phyloP scores from a whole-genome alignment of 1,140 invertebrate species.

The Tetramorium parvispinum region DNA sequence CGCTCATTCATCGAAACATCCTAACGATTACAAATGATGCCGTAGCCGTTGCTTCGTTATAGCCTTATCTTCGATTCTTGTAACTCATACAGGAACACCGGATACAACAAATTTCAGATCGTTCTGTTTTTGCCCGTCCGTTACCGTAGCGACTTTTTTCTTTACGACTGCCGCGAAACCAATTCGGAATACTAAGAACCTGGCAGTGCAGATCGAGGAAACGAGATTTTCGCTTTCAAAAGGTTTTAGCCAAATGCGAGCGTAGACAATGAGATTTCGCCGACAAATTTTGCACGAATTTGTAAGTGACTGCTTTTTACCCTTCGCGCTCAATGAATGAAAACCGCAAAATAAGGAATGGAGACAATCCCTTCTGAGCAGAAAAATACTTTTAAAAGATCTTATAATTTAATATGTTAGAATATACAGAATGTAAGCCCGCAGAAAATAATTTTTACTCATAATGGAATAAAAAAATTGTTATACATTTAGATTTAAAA shows the following conservation, averaged over 20 bases:
- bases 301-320: slow-evolving; percentile 33
- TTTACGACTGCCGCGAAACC: slow-evolving; percentile 33
- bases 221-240: slow-evolving; percentile 48
- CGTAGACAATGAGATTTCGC: slow-evolving; percentile 47
- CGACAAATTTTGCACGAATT: slow-evolving; percentile 20
- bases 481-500: background rate
- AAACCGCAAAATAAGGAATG: background rate
- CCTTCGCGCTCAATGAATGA: slow-evolving; percentile 32
- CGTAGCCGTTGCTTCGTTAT: slow-evolving; percentile 24
- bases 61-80: background rate
- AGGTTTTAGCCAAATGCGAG: slow-evolving; percentile 2
- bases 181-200: slow-evolving; percentile 53
- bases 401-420: background rate
- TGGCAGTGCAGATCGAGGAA: slow-evolving; percentile 19
- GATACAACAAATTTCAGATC: slow-evolving; percentile 11
- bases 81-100: background rate
- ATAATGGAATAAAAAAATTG: background rate
- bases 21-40: slow-evolving; percentile 56
- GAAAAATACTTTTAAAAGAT: background rate
- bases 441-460: background rate
- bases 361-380: background rate
- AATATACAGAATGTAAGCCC: background rate
- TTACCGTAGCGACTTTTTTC: background rate
- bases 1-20: slow-evolving; percentile 49
- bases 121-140: slow-evolving; percentile 27